Evolutionary conservation across 35 echinoderm and acorn worm genomes (phyloP), one percentile per base, ranked within the genome.

Genomic region (Ophiothrix spiculata): DNA sequence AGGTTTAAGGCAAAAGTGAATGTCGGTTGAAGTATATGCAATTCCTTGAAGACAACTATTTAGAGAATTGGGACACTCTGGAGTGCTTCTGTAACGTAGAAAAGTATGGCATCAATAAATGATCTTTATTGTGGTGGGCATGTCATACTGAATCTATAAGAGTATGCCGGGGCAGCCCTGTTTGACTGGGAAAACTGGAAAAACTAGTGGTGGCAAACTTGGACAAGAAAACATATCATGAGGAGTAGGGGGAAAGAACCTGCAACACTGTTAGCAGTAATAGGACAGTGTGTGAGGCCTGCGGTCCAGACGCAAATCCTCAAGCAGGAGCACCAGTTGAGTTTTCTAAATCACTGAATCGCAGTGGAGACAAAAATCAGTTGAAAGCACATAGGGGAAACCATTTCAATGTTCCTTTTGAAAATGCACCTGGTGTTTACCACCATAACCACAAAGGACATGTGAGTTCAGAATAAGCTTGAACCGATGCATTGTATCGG

Each of bases 51-150:
- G 76, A 42, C 75, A 80, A 35, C n/a, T 39, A 1, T n/a, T n/a
- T n/a, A n/a, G n/a, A n/a, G n/a, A n/a, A n/a, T n/a, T n/a, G n/a
- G n/a, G n/a, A n/a, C n/a, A n/a, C n/a, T n/a, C n/a, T n/a, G n/a
- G n/a, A n/a, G n/a, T n/a, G n/a, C n/a, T n/a, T n/a, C n/a, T n/a
- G n/a, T n/a, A n/a, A n/a, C n/a, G n/a, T n/a, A n/a, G n/a, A n/a
- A n/a, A n/a, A n/a, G n/a, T n/a, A n/a, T n/a, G n/a, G n/a, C n/a
- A n/a, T n/a, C n/a, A n/a, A n/a, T n/a, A n/a, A n/a, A n/a, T n/a
- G n/a, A n/a, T n/a, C n/a, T n/a, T n/a, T n/a, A n/a, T n/a, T 88
- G 91, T 76, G 85, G 90, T n/a, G 87, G 81, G 60, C 90, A 92
- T 39, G 19, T 92, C 4, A 93, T 31, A n/a, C n/a, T n/a, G n/a